Percentiles rank a stretch among this genome's conserved stretches.
phyloP scores from a whole-genome alignment of 2,888 invertebrate species.

The Tryphoninae sp. region DNA sequence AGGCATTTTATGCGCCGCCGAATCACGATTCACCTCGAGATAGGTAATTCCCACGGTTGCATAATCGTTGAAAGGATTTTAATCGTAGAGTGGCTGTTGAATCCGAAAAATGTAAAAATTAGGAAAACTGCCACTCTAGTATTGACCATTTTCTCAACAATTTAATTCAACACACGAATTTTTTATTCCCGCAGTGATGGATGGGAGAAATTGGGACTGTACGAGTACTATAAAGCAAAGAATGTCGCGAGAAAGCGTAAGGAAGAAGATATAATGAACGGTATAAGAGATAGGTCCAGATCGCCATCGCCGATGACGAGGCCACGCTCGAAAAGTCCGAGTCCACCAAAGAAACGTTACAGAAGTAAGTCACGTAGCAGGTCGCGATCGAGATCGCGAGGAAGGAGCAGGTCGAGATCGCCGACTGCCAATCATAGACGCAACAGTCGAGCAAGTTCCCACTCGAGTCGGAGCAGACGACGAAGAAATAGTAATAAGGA shows the following conservation, averaged over 20 bases:
- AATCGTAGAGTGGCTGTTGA: no score
- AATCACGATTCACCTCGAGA: constrained; percentile 97
- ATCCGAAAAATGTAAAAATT: not conserved
- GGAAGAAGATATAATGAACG: constrained; percentile 90
- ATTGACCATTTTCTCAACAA: no score
- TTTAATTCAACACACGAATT: not conserved
- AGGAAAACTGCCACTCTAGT: no score
- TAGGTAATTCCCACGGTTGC: constrained; percentile 83
- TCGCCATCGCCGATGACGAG: constrained; percentile 92
- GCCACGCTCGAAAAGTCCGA: constrained; percentile 87
- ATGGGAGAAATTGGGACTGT: constrained; percentile 98
- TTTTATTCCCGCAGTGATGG: constrained; percentile 88
- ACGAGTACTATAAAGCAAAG: constrained; percentile 99
- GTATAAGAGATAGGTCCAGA: constrained; percentile 87
- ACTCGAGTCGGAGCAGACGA: constrained; percentile 81
- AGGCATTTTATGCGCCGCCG: constrained; percentile 97
- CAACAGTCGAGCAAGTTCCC: constrained; percentile 77
- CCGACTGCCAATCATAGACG: constrained; percentile 78
- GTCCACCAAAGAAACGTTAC: constrained; percentile 89
- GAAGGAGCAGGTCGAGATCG: constrained; percentile 82
- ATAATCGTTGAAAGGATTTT: no score
- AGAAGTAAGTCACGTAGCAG: constrained; percentile 85
- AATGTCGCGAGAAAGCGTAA: constrained; percentile 94
- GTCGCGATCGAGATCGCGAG: constrained; percentile 82
- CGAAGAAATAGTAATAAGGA: constrained; percentile 81